phyloP scores from a whole-genome alignment of 1,140 invertebrate genomes.

The Eurosta solidaginis region DNA sequence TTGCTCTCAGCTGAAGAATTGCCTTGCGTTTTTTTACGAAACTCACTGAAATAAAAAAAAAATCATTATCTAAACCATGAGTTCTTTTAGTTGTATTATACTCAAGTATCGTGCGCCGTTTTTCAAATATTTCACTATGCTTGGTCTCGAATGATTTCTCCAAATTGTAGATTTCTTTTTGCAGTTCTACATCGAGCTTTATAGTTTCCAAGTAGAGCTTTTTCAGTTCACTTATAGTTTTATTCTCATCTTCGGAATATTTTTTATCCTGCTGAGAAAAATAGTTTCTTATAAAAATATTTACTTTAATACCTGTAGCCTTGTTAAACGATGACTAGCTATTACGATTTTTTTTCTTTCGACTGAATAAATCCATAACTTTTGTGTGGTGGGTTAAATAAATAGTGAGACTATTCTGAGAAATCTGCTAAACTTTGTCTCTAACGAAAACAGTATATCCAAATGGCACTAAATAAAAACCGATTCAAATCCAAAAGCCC shows the following conservation, averaged over 20 bases:
- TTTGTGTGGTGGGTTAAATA: no score
- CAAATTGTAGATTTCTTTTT: constrained; percentile 83
- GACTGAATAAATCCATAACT: no score
- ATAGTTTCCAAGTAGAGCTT: constrained; percentile 81
- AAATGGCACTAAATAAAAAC: no score
- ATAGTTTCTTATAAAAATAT: not conserved
- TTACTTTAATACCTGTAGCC: no score
- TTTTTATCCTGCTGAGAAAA: constrained; percentile 15
- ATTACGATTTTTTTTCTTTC: no score
- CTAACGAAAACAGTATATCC: no score
- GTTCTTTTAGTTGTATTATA: constrained; percentile 37
- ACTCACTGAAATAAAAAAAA: constrained; percentile 24
- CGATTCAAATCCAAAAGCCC: no score
- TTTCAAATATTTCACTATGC: constrained; percentile 51
- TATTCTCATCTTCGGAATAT: constrained; percentile 68
- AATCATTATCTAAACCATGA: no score
- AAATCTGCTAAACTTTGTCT: no score
- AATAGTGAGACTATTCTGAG: no score
- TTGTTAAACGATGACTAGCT: no score
- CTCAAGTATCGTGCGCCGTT: constrained; percentile 50
- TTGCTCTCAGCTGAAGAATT: constrained; percentile 61
- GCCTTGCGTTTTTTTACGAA: constrained; percentile 32
- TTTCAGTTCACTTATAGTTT: constrained; percentile 83
- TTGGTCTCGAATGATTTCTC: constrained; percentile 78
- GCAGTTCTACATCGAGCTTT: constrained; percentile 85